Evolutionary conservation across 1,140 invertebrate species (phyloP).

Genomic region (Hypsibius dujardini): DNA sequence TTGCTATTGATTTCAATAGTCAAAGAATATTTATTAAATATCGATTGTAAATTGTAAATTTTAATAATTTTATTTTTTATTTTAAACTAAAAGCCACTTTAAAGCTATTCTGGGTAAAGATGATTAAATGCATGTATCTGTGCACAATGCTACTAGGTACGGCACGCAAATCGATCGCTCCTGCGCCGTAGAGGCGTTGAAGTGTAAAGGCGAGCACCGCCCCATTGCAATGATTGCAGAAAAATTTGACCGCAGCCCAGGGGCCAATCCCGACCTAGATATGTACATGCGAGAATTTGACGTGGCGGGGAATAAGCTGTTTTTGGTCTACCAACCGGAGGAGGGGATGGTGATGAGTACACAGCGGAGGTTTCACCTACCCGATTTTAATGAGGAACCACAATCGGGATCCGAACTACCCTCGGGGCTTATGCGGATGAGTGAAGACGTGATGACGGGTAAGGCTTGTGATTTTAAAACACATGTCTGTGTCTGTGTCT

Average conservation of each 20-base stretch:
- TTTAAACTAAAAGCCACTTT: too few species aligned
- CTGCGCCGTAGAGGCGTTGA: slow-evolving; percentile 7
- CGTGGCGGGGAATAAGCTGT: background rate
- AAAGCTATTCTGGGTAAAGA: too few species aligned
- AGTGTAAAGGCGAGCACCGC: slow-evolving; percentile 12
- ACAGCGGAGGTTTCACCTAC: background rate
- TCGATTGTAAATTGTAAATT: too few species aligned
- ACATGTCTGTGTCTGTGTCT: too few species aligned
- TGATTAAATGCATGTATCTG: too few species aligned
- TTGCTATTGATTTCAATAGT: too few species aligned
- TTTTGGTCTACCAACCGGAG: background rate
- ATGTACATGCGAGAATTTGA: background rate
- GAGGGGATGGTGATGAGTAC: slow-evolving; percentile 1
- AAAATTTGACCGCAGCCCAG: background rate
- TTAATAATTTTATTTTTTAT: too few species aligned
- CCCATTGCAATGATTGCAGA: background rate
- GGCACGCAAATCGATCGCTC: slow-evolving; percentile 12
- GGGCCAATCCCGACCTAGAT: background rate
- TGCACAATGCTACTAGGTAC: background rate
- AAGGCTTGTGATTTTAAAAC: background rate
- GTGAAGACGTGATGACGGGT: background rate
- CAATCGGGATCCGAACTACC: background rate
- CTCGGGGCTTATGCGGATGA: background rate
- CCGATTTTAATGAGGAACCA: slow-evolving; percentile 9
- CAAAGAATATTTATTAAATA: too few species aligned